Evolutionary conservation across 2,113 vertebrate genomes (phyloP), one percentile per base, ranked within the genome.

Genomic region (Petrocephalus zakoni): DNA sequence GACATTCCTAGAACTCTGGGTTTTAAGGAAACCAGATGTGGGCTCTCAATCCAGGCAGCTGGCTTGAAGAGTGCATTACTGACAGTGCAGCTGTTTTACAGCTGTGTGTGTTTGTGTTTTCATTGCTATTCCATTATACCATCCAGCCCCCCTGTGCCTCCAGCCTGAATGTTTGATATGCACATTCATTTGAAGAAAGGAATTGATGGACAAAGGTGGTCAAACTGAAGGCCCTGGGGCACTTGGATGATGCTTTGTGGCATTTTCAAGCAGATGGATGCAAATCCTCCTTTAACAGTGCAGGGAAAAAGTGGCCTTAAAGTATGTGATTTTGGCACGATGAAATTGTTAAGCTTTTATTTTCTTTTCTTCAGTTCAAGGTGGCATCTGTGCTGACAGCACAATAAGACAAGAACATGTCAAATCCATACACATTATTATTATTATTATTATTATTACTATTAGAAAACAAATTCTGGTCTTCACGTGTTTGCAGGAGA

Each of bases 111-210:
- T 75, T 10, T 68, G 58, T 61, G n/a, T 2, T 72, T 11, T 78
- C 72, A 37, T 78, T 42, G 72, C 72, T 78, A 68, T 68, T 78
- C 72, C 72, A 78, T 78, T 78, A 78, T 78, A 42, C 72, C 72
- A 42, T 42, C 34, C 34, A 42, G 15, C 13, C 5, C 5, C 25
- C 34, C 5, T 78, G 72, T 78, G 72, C 17, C 72, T 34, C 72
- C 72, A 42, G 34, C 72, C 72, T 42, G 2, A 42, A 78, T 42
- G 72, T 78, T 42, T 78, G 72, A 78, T 78, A 19, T 37, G 72
- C 72, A 78, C 72, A 42, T 78, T 78, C 72, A 78, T 78, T 78
- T 78, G 72, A 78, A 78, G 17, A 78, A 78, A 78, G 72, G 34
- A 42, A 78, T 17, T 78, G 34, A 37, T 78, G 72, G 34, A 78